A percentile compares a stretch with the other conserved stretches of the same genome.
These are phyloP conservation scores for Oceanodroma leucorhoa DNA, from an alignment of 2,797 vertebrate species.

Conservation along the genomic window DNA sequence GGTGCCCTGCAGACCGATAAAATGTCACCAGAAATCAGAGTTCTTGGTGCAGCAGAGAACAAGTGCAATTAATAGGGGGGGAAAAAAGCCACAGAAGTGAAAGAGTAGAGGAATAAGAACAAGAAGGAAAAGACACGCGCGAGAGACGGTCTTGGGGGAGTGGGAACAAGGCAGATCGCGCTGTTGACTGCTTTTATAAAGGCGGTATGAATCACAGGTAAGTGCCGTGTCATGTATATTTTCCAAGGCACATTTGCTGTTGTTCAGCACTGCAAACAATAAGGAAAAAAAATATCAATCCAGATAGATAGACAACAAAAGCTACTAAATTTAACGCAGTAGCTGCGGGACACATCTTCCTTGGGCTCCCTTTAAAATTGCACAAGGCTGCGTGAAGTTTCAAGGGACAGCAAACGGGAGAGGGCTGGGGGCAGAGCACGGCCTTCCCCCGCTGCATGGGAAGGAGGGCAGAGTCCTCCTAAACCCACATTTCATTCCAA, in stretches of 20 bases:
- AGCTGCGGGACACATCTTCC: not conserved
- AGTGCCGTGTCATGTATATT: not conserved
- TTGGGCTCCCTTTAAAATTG: not conserved
- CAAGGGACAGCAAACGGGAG: not conserved
- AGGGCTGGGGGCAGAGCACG: not conserved
- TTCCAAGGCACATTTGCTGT: not conserved
- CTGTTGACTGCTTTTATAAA: not conserved
- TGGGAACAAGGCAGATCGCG: not conserved
- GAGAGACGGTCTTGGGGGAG: not conserved
- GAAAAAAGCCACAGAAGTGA: not conserved
- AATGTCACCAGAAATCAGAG: not conserved
- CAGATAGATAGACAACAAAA: not conserved
- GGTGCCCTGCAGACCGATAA: not conserved
- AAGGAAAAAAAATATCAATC: not conserved
- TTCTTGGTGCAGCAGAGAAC: not conserved
- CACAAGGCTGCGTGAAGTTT: not conserved
- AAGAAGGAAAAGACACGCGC: accelerated
- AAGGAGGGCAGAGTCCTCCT: not conserved
- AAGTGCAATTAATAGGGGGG: not conserved
- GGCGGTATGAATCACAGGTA: not conserved
- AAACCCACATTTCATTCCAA: not conserved
- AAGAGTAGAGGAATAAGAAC: not conserved
- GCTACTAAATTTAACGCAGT: not conserved
- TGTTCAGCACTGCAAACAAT: not conserved
- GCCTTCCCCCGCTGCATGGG: accelerated